Percentiles rank a stretch among this genome's conserved stretches.
Conservation (phyloP, 2,888 invertebrate genomes). For the Polyommatus iphigenia region DNA sequence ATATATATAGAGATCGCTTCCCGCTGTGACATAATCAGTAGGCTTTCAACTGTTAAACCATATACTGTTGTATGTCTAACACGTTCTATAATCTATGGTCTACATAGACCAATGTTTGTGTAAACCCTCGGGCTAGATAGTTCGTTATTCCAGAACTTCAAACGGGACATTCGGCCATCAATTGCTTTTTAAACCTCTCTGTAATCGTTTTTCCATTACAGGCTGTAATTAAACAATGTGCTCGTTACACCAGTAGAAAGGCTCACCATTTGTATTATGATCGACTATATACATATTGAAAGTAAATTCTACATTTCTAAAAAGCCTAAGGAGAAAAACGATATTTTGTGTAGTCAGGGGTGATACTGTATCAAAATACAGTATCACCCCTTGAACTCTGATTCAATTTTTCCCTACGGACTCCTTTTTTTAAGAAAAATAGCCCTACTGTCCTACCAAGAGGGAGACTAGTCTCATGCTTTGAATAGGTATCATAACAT, state of each 20-base stretch:
- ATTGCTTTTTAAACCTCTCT: conserved; percentile 13
- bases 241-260: background rate
- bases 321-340: too few species aligned
- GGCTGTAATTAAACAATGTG: background rate
- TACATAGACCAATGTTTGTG: background rate
- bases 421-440: too few species aligned
- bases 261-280: too few species aligned
- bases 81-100: background rate
- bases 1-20: too few species aligned
- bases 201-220: background rate
- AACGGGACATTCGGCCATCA: background rate
- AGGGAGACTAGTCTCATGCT: too few species aligned
- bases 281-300: too few species aligned
- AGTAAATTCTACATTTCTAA: too few species aligned
- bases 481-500: too few species aligned
- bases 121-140: background rate
- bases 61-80: background rate
- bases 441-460: too few species aligned
- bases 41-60: background rate
- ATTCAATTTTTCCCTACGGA: too few species aligned
- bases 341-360: background rate
- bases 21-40: background rate
- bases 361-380: too few species aligned
- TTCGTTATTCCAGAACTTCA: background rate
- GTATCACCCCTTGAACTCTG: too few species aligned